A percentile compares a stretch with the other conserved stretches of the same genome.
These are phyloP conservation scores for Harpalus rubripes DNA, from an alignment of 2,888 invertebrate genomes.

Conservation along the genomic window DNA sequence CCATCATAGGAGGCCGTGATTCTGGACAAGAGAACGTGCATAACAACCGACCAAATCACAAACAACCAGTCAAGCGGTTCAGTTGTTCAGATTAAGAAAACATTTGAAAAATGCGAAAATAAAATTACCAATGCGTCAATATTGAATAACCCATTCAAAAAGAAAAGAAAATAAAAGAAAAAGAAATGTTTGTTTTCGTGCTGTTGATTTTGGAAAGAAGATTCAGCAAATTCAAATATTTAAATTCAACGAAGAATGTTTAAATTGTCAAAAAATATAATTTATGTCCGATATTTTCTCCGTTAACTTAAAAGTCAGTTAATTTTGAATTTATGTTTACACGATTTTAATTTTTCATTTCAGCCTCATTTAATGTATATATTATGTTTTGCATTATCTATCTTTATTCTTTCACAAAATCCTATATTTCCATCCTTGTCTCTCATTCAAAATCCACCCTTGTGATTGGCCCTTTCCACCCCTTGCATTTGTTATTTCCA, in stretches of 20 bases:
- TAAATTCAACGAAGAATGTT: no score
- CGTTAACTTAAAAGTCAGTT: no score
- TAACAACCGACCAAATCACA: conserved; percentile 22
- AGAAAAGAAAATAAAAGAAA: neutral
- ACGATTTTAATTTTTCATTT: no score
- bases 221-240: no score
- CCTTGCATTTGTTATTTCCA: neutral
- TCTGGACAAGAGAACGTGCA: neutral
- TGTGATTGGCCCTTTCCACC: neutral
- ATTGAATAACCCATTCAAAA: neutral
- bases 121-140: conserved; percentile 2
- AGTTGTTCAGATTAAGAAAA: neutral
- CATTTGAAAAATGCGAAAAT: neutral
- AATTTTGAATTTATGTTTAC: no score
- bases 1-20: neutral
- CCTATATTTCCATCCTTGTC: neutral
- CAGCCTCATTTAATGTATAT: no score
- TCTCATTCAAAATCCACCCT: neutral
- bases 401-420: neutral
- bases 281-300: no score
- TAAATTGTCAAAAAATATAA: no score
- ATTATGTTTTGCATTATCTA: no score
- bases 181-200: neutral
- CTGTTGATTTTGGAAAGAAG: no score
- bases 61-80: neutral